Base-by-base conservation (phyloP, 2,113 vertebrate species). In the Microtus montanus region DNA sequence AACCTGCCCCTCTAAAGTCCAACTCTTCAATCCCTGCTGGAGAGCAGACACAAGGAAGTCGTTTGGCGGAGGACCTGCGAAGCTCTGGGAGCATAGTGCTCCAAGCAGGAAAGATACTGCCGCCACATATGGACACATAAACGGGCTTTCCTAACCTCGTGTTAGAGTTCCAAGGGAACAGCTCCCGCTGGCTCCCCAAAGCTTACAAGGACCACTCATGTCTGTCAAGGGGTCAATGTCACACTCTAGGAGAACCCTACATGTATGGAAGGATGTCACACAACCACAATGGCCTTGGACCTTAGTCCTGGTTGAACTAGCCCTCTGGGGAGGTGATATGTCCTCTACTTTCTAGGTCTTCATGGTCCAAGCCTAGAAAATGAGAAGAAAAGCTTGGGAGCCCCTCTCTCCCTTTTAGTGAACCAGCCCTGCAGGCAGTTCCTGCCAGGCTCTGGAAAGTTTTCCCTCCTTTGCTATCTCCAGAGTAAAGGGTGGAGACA, bases 201-300 rank as follows among this genome's bases (percentile, higher is more conserved):
- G 64, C 47, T 68, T 35, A 3, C 38, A 33, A 3, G 58, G 54
- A 38, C 22, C 19, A 7, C 38, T 44, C 11, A 2, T 22, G 92
- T 73, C 54, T 20, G 28, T 15, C 17, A 30, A 61, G 66, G 30
- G 54, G 12, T 35, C 66, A 22, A 19, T 28, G 52, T 26, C 22
- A 11, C 15, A 19, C 5, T 17, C 38, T 6, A 9, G 26, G 12
- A 41, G 7, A 71, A 77, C 28, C 75, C 10, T 9, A 30, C 41
- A 35, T 20, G 30, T 49, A 30, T 58, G 13, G 87, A 54, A 63
- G 38, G 73, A 33, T 20, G 70, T 28, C n/a, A 61, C 14, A 49
- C 28, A 8, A 44, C 22, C 19, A 44, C 30, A 12, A 9, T 0
- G 1, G 75, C 77, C 35, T 9, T 33, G 2, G n/a, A 44, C 2